These are phyloP conservation scores for Loriculus beryllinus DNA, from an alignment of 2,797 vertebrate genomes.

Conservation along the genomic window DNA sequence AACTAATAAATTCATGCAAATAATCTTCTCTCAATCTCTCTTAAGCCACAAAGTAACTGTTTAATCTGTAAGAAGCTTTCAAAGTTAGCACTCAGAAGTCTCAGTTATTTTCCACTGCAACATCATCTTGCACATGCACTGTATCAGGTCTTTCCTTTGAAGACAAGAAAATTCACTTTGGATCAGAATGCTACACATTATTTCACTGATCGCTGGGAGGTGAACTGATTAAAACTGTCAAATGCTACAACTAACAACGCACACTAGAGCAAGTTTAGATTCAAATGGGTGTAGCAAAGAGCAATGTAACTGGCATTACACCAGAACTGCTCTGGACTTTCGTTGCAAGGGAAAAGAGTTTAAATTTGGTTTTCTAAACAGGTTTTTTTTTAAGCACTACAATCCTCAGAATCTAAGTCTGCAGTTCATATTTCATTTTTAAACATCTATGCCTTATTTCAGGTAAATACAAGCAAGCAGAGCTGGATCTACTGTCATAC, in stretches of 20 bases:
- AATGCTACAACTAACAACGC: neutral
- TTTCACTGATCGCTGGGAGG: neutral
- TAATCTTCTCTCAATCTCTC: constrained; percentile 33
- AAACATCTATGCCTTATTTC: neutral
- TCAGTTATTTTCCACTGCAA: constrained; percentile 54
- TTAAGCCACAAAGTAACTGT: constrained; percentile 34
- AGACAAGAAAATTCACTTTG: neutral
- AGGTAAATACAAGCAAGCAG: neutral
- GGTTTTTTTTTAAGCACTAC: neutral
- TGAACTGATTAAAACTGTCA: neutral
- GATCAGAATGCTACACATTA: neutral
- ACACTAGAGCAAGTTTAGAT: neutral
- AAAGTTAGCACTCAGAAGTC: constrained; percentile 41
- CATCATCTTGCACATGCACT: neutral
- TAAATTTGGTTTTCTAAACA: neutral
- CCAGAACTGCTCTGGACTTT: neutral
- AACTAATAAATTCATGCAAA: constrained; percentile 37
- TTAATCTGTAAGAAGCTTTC: constrained; percentile 61
- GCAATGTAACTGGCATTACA: neutral
- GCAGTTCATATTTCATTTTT: neutral
- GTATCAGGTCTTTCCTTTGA: neutral
- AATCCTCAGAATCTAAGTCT: neutral
- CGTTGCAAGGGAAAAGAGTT: neutral
- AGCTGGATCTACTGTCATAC: neutral
- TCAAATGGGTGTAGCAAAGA: neutral